These are phyloP conservation scores for Chymomyza procnemis DNA, from an alignment of 2,888 invertebrate genomes.

Conservation along the genomic window DNA sequence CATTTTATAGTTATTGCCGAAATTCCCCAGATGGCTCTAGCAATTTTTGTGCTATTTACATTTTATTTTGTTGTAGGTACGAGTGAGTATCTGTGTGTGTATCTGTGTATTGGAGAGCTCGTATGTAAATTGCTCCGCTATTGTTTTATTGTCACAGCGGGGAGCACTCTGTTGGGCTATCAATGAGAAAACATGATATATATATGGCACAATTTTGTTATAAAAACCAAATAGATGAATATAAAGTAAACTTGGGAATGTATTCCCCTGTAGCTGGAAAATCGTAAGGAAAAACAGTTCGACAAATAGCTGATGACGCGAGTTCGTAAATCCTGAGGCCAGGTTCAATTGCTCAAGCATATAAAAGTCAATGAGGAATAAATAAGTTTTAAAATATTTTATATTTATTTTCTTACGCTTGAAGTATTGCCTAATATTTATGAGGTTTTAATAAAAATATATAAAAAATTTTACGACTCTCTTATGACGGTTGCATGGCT, in stretches of 20 bases:
- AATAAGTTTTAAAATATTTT: background rate
- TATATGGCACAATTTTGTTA: constrained; percentile 2
- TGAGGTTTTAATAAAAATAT: no score
- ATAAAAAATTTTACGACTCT: no score
- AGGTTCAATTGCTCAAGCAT: background rate
- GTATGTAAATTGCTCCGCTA: constrained; percentile 57
- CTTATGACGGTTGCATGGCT: no score
- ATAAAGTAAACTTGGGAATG: background rate
- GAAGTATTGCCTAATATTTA: no score
- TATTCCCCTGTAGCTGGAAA: background rate
- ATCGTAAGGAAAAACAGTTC: background rate
- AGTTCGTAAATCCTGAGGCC: background rate
- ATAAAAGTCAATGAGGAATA: background rate
- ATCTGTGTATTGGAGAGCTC: constrained; percentile 35
- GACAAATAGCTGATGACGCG: background rate
- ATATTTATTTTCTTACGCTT: no score
- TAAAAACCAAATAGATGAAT: background rate
- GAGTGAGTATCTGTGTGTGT: constrained; percentile 26
- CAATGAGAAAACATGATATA: constrained; percentile 50
- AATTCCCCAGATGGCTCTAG: constrained; percentile 67
- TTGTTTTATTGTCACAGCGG: constrained; percentile 62
- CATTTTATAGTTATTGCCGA: constrained; percentile 70
- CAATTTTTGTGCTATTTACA: constrained; percentile 62
- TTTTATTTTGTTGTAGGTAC: constrained; percentile 55
- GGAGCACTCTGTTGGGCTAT: constrained; percentile 33